phyloP scores from a whole-genome alignment of 2,888 invertebrate species.

The Meteorus colon region DNA sequence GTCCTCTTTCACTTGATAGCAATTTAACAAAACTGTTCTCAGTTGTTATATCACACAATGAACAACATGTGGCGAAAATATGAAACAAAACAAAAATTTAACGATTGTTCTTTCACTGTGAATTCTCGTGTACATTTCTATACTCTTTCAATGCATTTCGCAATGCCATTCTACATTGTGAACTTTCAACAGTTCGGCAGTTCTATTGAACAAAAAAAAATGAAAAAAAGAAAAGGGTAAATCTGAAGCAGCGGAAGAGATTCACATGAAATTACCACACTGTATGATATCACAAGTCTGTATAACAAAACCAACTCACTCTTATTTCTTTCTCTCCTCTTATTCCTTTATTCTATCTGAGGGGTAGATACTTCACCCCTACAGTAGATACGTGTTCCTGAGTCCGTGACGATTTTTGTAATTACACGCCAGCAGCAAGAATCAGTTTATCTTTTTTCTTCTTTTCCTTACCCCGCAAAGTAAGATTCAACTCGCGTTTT shows the following conservation, averaged over 20 bases:
- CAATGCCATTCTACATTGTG: background rate
- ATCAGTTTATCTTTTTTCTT: background rate
- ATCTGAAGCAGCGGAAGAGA: background rate
- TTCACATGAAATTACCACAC: slow-evolving; percentile 18
- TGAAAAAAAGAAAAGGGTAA: background rate
- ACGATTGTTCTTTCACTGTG: background rate
- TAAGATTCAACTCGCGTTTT: slow-evolving; percentile 23
- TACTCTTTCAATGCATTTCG: background rate
- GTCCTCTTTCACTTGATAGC: background rate
- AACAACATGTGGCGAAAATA: background rate
- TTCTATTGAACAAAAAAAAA: background rate
- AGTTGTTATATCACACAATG: background rate
- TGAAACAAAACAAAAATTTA: background rate
- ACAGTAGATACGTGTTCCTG: slow-evolving; percentile 15
- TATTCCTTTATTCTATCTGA: background rate
- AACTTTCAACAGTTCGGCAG: background rate
- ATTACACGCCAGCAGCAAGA: slow-evolving; percentile 23
- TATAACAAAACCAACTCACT: slow-evolving; percentile 18
- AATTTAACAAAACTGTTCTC: slow-evolving; percentile 8
- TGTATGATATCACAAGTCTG: slow-evolving; percentile 20
- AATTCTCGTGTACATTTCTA: background rate
- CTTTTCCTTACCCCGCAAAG: background rate
- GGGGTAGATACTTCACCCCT: background rate
- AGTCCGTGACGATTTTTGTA: slow-evolving; percentile 36
- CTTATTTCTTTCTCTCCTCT: background rate